Base-by-base conservation (phyloP, 92 coral and sea anemone species). In the Porites divaricata region DNA sequence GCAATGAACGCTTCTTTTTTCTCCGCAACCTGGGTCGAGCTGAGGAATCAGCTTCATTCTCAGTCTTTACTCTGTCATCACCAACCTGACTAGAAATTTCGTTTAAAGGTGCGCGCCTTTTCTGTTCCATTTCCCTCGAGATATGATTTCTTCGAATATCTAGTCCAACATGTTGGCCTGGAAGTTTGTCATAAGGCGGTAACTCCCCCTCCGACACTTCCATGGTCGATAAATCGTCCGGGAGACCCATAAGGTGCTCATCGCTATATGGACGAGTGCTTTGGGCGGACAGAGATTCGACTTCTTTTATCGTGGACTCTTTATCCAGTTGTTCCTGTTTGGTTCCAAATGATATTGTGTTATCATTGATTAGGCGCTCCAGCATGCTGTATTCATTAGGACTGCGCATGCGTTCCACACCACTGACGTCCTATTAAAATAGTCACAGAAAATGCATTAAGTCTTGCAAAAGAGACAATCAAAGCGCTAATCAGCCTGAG, bases 151-250 rank as follows among this genome's bases (percentile, higher is more conserved):
- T 69, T 41, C 85, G 66, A 70, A 80, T 23, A 35, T 54, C 35
- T 35, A 80, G 6, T 13, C 56, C 85, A 35, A 21, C 19, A 0
- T 70, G 67, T 7, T 14, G 26, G 12, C 26, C 77, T 2, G 77
- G 77, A 50, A 75, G 17, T 41, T 62, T 48, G 13, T 89, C 87
- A 51, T 80, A 79, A 15, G 76, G 14, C 12, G 81, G 76, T 17
- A 80, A 23, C 16, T 88, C 81, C 19, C 95, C 95, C 4, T 88
- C 86, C 17, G 92, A 80, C 21, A 91, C 82, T 23, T 91, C 95
- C 90, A 91, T 84, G 66, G 88, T 85, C 1, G 92, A 77, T 8
- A 91, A 81, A 17, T 79, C 75, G 35, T 89, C 84, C 57, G 83
- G 56, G 20, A 78, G 68, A 68, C 69, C 89, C 19, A 73, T 28